phyloP scores from a whole-genome alignment of 2,113 vertebrate species.

The Osmerus mordax region DNA sequence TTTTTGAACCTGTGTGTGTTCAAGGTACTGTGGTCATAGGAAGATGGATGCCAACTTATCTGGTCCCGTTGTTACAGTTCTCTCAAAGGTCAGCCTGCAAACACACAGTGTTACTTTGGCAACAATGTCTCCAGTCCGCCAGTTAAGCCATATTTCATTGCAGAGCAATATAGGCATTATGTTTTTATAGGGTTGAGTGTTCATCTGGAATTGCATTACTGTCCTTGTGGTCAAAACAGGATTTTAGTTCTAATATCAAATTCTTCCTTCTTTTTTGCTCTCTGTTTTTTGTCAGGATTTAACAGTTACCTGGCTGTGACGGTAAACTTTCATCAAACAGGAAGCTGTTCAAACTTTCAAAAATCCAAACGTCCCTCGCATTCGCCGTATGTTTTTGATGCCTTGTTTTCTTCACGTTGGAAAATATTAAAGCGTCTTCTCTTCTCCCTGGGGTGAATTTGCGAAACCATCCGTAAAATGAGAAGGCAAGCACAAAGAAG shows the following conservation, averaged over 20 bases:
- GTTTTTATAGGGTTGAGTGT: constrained; percentile 28
- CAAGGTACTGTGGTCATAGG: constrained; percentile 20
- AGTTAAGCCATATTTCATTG: constrained; percentile 17
- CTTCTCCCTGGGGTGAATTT: constrained; percentile 31
- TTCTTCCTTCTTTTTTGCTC: not conserved
- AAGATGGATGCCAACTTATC: constrained; percentile 32
- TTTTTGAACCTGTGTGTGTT: constrained; percentile 24
- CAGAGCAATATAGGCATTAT: constrained; percentile 20
- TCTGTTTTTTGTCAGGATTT: not conserved
- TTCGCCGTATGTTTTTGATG: constrained; percentile 3
- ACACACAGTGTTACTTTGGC: constrained; percentile 33
- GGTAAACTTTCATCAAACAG: not conserved
- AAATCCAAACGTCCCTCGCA: not conserved
- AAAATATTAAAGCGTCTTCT: constrained; percentile 31
- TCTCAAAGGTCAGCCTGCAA: constrained; percentile 52
- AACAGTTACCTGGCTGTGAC: not conserved
- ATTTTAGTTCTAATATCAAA: not conserved
- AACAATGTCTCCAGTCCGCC: constrained; percentile 22
- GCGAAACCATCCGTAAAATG: constrained; percentile 33
- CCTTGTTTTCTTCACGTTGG: constrained; percentile 22
- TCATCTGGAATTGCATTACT: constrained; percentile 37
- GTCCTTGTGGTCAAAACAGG: not conserved
- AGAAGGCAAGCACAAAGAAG: constrained; percentile 13
- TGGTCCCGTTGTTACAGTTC: constrained; percentile 36
- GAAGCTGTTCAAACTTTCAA: constrained; percentile 4